These are phyloP conservation scores for Synanceia verrucosa DNA, from an alignment of 2,797 vertebrate genomes.

Conservation along the genomic window DNA sequence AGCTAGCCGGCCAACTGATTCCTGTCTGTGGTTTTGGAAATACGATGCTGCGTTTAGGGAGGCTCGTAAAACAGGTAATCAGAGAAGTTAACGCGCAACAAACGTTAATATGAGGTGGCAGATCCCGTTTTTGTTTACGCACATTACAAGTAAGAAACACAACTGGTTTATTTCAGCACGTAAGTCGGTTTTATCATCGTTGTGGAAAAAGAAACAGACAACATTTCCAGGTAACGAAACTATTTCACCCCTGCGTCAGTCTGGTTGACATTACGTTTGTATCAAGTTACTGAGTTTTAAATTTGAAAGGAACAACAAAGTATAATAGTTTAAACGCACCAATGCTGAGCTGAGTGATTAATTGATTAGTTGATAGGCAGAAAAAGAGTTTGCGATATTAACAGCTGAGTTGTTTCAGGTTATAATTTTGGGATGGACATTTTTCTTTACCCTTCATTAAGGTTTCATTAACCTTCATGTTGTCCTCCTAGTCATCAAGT, in stretches of 20 bases:
- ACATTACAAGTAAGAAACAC: not conserved
- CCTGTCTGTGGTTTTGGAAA: constrained; percentile 55
- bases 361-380: not conserved
- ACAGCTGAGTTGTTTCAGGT: not conserved
- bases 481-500: too few relatives aligned
- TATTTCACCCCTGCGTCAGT: not conserved
- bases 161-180: not conserved
- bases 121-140: not conserved
- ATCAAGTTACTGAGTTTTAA: not conserved
- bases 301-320: not conserved
- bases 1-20: constrained; percentile 66
- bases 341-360: not conserved
- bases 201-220: not conserved
- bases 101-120: not conserved
- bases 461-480: too few relatives aligned
- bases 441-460: too few relatives aligned
- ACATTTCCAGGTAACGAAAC: not conserved
- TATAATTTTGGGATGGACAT: not conserved
- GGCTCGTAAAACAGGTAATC: constrained; percentile 43
- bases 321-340: too few relatives aligned
- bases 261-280: not conserved
- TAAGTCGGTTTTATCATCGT: not conserved
- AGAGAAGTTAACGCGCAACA: not conserved
- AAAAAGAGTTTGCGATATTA: not conserved
- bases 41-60: constrained; percentile 42